These are phyloP conservation scores for Cavia aperea DNA, from an alignment of 2,113 vertebrate species.

Conservation along the genomic window DNA sequence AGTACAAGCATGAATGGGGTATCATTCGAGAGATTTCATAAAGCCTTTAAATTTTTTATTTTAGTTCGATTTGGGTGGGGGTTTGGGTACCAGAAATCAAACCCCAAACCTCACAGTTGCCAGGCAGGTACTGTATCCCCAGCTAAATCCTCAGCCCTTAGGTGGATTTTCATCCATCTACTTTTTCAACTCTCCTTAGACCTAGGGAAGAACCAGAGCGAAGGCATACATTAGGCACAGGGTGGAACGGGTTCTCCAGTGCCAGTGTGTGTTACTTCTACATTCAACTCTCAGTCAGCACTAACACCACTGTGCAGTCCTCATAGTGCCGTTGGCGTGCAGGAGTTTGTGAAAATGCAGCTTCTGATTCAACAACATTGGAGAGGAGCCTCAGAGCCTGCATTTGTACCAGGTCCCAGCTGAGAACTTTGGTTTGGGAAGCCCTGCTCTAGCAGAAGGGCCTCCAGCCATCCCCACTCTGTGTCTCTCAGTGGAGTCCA, in stretches of 20 bases:
- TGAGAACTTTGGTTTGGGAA: not conserved
- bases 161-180: not conserved
- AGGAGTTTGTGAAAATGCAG: constrained; percentile 1
- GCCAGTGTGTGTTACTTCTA: not conserved
- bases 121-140: too few species aligned
- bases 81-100: too few species aligned
- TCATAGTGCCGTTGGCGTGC: not conserved
- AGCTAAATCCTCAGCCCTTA: too few species aligned
- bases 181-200: not conserved
- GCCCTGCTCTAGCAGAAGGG: not conserved
- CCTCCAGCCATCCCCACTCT: not conserved
- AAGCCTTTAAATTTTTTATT: not conserved
- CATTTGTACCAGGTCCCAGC: not conserved
- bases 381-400: too few species aligned
- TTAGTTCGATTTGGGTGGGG: not conserved
- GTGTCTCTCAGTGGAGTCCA: not conserved
- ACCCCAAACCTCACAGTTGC: too few species aligned
- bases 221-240: not conserved
- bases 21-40: not conserved
- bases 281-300: not conserved
- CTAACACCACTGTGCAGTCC: not conserved
- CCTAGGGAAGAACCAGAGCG: not conserved
- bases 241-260: not conserved
- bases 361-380: not conserved
- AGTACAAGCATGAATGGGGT: not conserved